Conservation (phyloP, 2,888 invertebrate genomes). For the Cephonodes hylas region DNA sequence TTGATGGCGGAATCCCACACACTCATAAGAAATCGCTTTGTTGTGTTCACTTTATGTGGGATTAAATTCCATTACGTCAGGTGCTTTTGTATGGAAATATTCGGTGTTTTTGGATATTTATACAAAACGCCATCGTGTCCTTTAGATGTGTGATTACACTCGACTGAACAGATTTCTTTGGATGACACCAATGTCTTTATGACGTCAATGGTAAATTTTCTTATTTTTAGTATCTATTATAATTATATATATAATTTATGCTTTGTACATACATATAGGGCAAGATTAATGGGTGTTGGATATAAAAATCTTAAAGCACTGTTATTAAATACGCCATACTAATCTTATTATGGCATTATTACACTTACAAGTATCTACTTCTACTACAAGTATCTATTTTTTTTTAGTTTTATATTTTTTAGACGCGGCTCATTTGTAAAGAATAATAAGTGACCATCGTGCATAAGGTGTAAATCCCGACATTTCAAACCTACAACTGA, state of each 20-base stretch:
- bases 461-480: too few relatives aligned
- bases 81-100: not conserved
- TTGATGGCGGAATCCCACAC: not conserved
- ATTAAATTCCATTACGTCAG: not conserved
- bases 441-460: not conserved
- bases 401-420: too few relatives aligned
- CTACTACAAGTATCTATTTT: too few relatives aligned
- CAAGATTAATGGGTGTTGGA: too few relatives aligned
- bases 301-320: too few relatives aligned
- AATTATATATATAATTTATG: too few relatives aligned
- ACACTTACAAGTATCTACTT: too few relatives aligned
- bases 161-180: not conserved
- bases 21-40: not conserved
- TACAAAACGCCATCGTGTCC: not conserved
- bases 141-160: not conserved
- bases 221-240: not conserved
- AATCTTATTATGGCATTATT: too few relatives aligned
- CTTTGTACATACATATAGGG: not conserved
- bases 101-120: not conserved
- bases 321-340: too few relatives aligned
- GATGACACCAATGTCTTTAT: not conserved
- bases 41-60: not conserved
- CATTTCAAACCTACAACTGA: too few relatives aligned
- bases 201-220: not conserved
- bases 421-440: too few relatives aligned